Conservation (phyloP, 1,140 invertebrate species). For the Leptoteleia sp. region DNA sequence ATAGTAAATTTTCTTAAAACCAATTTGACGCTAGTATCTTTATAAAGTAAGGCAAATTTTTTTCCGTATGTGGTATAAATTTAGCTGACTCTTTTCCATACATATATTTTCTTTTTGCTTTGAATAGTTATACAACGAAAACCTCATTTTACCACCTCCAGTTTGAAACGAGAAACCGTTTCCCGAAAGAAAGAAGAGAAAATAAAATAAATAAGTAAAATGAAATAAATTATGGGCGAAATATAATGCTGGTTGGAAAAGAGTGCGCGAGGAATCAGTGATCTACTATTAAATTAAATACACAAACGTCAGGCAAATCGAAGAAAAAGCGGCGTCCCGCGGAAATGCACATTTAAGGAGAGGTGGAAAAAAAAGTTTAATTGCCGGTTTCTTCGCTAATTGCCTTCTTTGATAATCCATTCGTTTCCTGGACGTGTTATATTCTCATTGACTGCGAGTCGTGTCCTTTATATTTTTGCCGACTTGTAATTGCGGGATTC, state of each 20-base stretch:
- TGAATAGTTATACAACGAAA: too few relatives aligned
- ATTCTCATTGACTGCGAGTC: conserved; percentile 44
- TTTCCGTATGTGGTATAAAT: too few relatives aligned
- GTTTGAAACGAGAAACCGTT: too few relatives aligned
- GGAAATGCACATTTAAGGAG: conserved; percentile 48
- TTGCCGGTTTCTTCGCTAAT: conserved; percentile 45
- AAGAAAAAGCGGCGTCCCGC: conserved; percentile 17
- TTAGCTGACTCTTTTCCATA: too few relatives aligned
- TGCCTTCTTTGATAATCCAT: conserved; percentile 62
- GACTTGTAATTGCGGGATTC: conserved; percentile 57
- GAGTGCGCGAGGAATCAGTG: not conserved
- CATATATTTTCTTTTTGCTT: too few relatives aligned
- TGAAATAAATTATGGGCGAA: not conserved
- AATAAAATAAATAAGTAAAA: too few relatives aligned
- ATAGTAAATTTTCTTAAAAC: too few relatives aligned
- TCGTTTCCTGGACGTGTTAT: conserved; percentile 52
- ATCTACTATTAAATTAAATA: not conserved
- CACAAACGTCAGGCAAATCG: not conserved
- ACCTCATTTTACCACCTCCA: too few relatives aligned
- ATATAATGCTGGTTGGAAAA: not conserved
- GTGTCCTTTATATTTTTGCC: conserved; percentile 50
- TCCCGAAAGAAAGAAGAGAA: too few relatives aligned
- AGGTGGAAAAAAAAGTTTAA: conserved; percentile 37
- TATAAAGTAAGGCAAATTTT: too few relatives aligned
- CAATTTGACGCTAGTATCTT: too few relatives aligned